phyloP scores from a whole-genome alignment of 2,888 invertebrate genomes.

The Noctua janthe region DNA sequence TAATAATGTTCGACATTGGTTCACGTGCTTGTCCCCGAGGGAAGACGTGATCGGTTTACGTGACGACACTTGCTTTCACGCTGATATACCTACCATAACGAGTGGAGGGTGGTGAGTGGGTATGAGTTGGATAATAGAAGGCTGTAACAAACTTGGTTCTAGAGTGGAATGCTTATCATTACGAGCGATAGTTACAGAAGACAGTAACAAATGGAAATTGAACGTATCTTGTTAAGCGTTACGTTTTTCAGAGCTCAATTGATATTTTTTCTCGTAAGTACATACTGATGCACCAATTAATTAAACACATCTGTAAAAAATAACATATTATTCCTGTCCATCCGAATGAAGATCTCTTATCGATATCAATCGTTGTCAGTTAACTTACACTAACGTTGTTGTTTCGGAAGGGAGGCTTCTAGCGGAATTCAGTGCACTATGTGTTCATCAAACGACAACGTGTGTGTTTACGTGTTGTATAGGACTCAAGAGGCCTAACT shows the following conservation, averaged over 20 bases:
- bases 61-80: background rate
- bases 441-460: background rate
- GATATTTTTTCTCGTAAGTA: too few relatives aligned
- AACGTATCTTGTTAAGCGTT: too few relatives aligned
- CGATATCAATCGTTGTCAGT: background rate
- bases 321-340: background rate
- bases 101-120: background rate
- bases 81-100: constrained; percentile 5
- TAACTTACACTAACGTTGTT: background rate
- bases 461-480: background rate
- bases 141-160: too few relatives aligned
- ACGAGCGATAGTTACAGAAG: too few relatives aligned
- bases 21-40: too few relatives aligned
- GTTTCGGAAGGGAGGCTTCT: background rate
- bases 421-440: background rate
- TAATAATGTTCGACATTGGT: too few relatives aligned
- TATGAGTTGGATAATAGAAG: background rate
- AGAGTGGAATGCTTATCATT: too few relatives aligned
- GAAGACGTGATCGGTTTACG: too few relatives aligned
- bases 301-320: background rate
- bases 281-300: too few relatives aligned
- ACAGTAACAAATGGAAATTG: too few relatives aligned
- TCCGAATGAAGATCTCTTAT: background rate
- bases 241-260: too few relatives aligned
- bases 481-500: background rate